Conservation (phyloP, 2,113 vertebrate genomes). For the Psammodynastes pulverulentus region DNA sequence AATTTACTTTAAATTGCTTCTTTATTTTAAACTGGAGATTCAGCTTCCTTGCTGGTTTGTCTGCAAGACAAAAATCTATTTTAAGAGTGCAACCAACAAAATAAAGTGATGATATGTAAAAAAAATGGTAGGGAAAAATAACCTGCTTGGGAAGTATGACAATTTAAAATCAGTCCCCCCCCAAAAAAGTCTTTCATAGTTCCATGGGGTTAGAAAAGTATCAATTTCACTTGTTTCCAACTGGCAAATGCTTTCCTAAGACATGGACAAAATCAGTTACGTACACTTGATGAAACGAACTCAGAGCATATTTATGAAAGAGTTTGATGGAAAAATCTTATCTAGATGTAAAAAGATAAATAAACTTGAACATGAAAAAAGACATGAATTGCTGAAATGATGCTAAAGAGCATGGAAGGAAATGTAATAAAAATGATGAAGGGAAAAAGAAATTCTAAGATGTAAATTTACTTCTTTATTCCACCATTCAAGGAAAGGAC, state of each 20-base stretch:
- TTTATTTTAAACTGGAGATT: neutral
- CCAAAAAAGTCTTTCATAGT: constrained; percentile 32
- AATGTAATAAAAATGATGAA: constrained; percentile 16
- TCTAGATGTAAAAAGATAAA: neutral
- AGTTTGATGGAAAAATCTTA: neutral
- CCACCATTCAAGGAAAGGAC: neutral
- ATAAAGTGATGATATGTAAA: constrained; percentile 55
- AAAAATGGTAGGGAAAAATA: constrained; percentile 52
- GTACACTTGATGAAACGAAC: constrained; percentile 35
- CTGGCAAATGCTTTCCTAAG: constrained; percentile 53
- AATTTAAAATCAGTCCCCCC: constrained; percentile 51
- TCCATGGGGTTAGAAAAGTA: neutral
- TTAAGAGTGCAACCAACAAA: constrained; percentile 58
- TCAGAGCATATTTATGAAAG: constrained; percentile 43
- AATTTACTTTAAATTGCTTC: constrained; percentile 30
- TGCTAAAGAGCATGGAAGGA: constrained; percentile 28
- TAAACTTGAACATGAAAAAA: constrained; percentile 22
- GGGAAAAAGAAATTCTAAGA: neutral
- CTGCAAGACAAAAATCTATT: constrained; percentile 43
- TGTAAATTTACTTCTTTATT: constrained; percentile 3
- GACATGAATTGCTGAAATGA: constrained; percentile 35
- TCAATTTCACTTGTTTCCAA: constrained; percentile 35
- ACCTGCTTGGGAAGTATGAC: constrained; percentile 39
- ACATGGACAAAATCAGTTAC: constrained; percentile 57
- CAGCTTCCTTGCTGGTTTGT: neutral